Evolutionary conservation across 2,888 invertebrate genomes (phyloP), one percentile per base, ranked within the genome.

Genomic region (Aricia artaxerxes): DNA sequence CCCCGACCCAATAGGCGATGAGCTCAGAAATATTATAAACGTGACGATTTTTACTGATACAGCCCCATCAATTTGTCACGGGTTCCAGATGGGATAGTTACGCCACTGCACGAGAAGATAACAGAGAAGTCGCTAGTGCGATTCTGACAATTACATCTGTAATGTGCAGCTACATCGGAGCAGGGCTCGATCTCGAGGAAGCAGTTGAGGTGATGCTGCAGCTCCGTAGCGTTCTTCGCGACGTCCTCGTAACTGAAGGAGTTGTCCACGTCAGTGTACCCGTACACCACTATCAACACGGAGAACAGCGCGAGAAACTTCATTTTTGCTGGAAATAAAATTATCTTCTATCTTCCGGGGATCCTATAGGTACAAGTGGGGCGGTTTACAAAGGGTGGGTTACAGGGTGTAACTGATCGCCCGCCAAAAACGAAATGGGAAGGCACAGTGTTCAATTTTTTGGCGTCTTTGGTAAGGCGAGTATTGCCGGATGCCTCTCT

Each of bases 131-230:
- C 57, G 11, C 57, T 4, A 57, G 57, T 16, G 57, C 4, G 16
- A 11, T 49, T 16, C 4, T 53, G 13, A 16, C 16, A 76, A 35
- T 76, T 76, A 76, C 53, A 53, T 35, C 53, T 76, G 35, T 76
- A 76, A 35, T 76, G 53, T 31, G 4, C 76, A 31, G 76, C 76
- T 6, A 76, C 4, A 3, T 13, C 16, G 5, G 76, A 76, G 53
- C 76, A 76, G 53, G 53, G 53, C 57, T 76, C 76, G 31, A 53
- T 76, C 31, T 57, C 16, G 31, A 76, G 76, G 16, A 76, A 76
- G 57, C 76, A 76, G 57, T 76, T 35, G 76, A 76, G 53, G 31
- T 76, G 76, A 35, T 76, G 76, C 35, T 76, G 11, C 76, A 76
- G 57, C 24, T 76, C 76, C 2, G 76, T 53, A 13, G 35, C 5